phyloP scores from a whole-genome alignment of 2,888 invertebrate species.

The Epinotia ramella region DNA sequence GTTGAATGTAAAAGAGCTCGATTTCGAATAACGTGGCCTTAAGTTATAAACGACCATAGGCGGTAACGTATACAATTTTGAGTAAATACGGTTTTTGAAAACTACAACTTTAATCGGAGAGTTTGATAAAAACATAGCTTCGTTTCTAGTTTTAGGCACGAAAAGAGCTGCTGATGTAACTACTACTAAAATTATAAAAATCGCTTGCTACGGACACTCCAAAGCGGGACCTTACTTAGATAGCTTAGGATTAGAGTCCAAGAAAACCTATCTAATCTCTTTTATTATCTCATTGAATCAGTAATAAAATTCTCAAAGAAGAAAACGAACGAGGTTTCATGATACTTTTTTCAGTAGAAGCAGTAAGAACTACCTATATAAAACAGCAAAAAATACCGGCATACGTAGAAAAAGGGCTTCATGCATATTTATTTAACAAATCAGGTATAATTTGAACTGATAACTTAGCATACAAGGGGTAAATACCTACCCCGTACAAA shows the following conservation, averaged over 20 bases:
- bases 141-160: too few species aligned
- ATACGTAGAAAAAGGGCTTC: not conserved
- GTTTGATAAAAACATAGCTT: too few species aligned
- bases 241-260: conserved; percentile 11
- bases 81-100: too few species aligned
- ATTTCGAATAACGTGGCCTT: too few species aligned
- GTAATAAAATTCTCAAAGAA: conserved; percentile 11
- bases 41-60: too few species aligned
- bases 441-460: not conserved
- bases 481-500: not conserved
- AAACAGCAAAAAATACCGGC: not conserved
- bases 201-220: not conserved
- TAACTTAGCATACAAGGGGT: not conserved
- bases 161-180: not conserved
- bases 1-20: too few species aligned
- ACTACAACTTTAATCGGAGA: too few species aligned
- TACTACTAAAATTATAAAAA: not conserved
- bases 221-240: not conserved
- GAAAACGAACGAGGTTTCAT: not conserved
- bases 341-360: not conserved
- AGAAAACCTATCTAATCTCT: not conserved
- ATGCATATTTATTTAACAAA: conserved; percentile 26
- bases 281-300: conserved; percentile 10
- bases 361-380: not conserved
- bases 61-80: too few species aligned